Conservation (phyloP, 2,113 vertebrate genomes). For the Copsychus sechellarum region DNA sequence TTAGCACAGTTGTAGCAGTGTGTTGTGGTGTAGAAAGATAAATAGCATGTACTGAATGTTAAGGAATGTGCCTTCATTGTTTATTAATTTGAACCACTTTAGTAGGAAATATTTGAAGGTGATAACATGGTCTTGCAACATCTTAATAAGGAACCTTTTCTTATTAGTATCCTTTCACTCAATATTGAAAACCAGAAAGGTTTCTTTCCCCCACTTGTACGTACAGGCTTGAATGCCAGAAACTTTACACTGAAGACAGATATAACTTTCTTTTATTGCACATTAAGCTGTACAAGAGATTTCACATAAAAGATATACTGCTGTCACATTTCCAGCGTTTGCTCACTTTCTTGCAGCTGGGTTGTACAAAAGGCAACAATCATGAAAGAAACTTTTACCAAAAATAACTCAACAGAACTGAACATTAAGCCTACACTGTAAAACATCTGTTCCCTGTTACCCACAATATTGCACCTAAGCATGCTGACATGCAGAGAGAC, state of each 20-base stretch:
- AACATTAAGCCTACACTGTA: conserved; percentile 75
- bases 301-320: conserved; percentile 83
- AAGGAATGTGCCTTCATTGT: conserved; percentile 57
- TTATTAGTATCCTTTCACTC: conserved; percentile 66
- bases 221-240: conserved; percentile 75
- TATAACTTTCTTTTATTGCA: conserved; percentile 87
- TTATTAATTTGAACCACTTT: conserved; percentile 45
- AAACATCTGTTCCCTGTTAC: conserved; percentile 74
- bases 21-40: conserved; percentile 33
- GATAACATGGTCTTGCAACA: conserved; percentile 60
- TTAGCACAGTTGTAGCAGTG: neutral
- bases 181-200: conserved; percentile 57
- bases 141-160: conserved; percentile 34
- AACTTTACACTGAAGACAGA: conserved; percentile 86
- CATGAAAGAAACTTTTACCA: conserved; percentile 76
- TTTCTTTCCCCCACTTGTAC: conserved; percentile 64
- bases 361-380: conserved; percentile 81
- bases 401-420: conserved; percentile 63
- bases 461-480: conserved; percentile 77
- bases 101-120: conserved; percentile 64
- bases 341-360: conserved; percentile 77
- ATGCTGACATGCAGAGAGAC: conserved; percentile 78
- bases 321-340: conserved; percentile 79
- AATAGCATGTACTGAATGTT: conserved; percentile 24
- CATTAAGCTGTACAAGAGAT: conserved; percentile 86